Base-by-base conservation (phyloP, 2,113 vertebrate species). In the Salvelinus sp. region DNA sequence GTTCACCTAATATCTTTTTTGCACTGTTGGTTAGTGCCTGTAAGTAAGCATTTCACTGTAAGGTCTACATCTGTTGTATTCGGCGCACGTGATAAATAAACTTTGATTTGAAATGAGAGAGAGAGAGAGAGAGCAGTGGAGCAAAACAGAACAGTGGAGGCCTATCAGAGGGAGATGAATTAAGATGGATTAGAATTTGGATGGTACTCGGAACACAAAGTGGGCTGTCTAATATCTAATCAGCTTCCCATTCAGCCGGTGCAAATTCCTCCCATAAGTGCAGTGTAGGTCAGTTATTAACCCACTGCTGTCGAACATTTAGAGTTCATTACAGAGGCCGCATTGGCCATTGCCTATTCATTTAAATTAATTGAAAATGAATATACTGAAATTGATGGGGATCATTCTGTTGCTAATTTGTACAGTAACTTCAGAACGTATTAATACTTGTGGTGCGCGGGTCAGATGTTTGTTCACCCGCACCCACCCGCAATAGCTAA, bases 191-290 rank as follows among this genome's bases (percentile, higher is more conserved):
- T 87, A 79, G 81, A 82, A 83, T 79, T 83, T 88, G 85, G 82
- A 89, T 72, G 76, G 75, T 74, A 76, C 83, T 88, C 65, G 76
- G 79, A 87, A 81, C 74, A 86, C 87, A 81, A 91, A 86, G 78
- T 80, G 76, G 74, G 30, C 72, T 64, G 28, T 20, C 76, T 88
- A 80, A 90, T 90, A 77, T 87, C 79, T 60, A 80, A 84, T 88
- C 82, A 83, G 76, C 76, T 66, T 77, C 58, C 68, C 74, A 63
- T 83, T 88, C 85, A 83, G 50, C 25, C 44, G 68, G 14, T 78
- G 77, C 50, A 86, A 82, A 87, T 80, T 27, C 77, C 79, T 76
- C 85, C 70, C 75, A 57, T 54, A 76, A 78, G 69, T 75, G 44
- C 23, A 64, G 25, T 65, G 75, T 79, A 18, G 64, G n/a, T 62